Conservation (phyloP, 1,140 invertebrate species). For the Drosophila fuyamai region DNA sequence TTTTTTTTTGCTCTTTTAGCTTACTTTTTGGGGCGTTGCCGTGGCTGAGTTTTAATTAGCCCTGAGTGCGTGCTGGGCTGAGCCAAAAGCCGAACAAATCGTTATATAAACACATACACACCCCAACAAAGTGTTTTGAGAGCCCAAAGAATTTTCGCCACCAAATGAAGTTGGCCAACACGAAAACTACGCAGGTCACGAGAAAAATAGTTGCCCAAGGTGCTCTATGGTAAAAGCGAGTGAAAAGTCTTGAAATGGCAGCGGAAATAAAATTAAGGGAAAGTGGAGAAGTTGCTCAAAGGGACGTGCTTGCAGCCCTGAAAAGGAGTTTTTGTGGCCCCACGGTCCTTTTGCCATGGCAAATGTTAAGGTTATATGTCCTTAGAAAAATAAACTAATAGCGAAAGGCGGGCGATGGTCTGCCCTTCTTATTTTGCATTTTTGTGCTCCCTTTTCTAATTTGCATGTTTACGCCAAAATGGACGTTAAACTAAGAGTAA, state of each 20-base stretch:
- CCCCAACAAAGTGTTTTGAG: slow-evolving; percentile 71
- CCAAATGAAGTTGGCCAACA: slow-evolving; percentile 50
- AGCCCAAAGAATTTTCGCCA: slow-evolving; percentile 72
- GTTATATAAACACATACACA: slow-evolving; percentile 74
- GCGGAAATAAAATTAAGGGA: slow-evolving; percentile 62
- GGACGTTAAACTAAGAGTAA: slow-evolving; percentile 22
- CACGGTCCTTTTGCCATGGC: slow-evolving; percentile 21
- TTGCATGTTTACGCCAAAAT: slow-evolving; percentile 73
- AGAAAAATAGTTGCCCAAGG: slow-evolving; percentile 49
- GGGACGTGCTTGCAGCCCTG: slow-evolving; percentile 43
- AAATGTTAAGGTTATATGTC: slow-evolving; percentile 68
- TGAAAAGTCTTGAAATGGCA: slow-evolving; percentile 54
- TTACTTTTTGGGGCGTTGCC: slow-evolving; percentile 65
- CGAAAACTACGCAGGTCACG: slow-evolving; percentile 44
- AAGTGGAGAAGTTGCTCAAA: slow-evolving; percentile 28
- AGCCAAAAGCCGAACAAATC: slow-evolving; percentile 77
- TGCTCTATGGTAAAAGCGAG: slow-evolving; percentile 19
- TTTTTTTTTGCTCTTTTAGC: slow-evolving; percentile 16
- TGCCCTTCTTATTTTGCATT: slow-evolving; percentile 44
- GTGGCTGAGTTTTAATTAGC: slow-evolving; percentile 74
- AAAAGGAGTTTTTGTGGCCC: slow-evolving; percentile 10
- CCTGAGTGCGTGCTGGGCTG: slow-evolving; percentile 69
- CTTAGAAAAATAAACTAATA: slow-evolving; percentile 16
- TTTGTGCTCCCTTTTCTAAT: slow-evolving; percentile 53
- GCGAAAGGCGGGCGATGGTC: slow-evolving; percentile 25